phyloP scores from a whole-genome alignment of 2,797 vertebrate genomes.

The Coilia nasus region DNA sequence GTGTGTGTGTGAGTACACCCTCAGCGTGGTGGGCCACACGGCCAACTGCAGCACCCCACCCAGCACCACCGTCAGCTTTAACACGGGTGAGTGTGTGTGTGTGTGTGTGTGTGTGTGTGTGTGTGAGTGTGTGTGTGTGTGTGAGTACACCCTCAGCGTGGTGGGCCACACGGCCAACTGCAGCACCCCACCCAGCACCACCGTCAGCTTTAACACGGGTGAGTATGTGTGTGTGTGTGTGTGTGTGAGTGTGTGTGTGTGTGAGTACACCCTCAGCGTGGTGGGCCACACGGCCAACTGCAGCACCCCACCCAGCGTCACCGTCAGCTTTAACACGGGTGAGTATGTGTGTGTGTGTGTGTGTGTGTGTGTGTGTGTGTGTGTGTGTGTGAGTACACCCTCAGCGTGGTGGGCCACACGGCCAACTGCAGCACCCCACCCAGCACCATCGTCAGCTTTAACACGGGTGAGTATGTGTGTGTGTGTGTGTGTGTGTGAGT shows the following conservation, averaged over 20 bases:
- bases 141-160: no score
- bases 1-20: neutral
- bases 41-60: no score
- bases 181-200: no score
- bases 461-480: slow-evolving; percentile 62
- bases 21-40: no score
- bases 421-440: slow-evolving; percentile 63
- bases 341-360: neutral
- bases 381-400: slow-evolving; percentile 53
- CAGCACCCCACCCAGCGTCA: no score
- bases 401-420: slow-evolving; percentile 67
- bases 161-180: no score
- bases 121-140: neutral
- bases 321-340: no score
- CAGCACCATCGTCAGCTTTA: slow-evolving; percentile 46
- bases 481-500: neutral
- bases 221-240: neutral
- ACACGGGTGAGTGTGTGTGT: no score
- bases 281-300: no score
- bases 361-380: neutral
- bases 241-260: neutral
- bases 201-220: no score
- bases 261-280: no score
- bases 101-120: neutral
- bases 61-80: no score